Evolutionary conservation across 2,113 vertebrate genomes (phyloP).

Genomic region (Amphiprion ocellaris): DNA sequence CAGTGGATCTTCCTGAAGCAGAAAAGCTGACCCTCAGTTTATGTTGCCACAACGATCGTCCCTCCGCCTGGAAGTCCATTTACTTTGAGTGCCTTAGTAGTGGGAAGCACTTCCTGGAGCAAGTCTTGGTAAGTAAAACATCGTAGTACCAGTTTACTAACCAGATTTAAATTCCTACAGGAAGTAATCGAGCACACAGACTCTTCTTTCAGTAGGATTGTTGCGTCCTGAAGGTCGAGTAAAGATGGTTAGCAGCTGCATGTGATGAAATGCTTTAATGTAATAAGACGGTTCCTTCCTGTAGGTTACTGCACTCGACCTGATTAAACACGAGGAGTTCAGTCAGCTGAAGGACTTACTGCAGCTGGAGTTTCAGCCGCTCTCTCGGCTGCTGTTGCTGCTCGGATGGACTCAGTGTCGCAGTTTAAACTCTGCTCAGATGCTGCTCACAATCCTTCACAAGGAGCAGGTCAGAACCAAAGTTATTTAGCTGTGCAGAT

Average conservation of each 20-base stretch:
- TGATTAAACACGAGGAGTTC: slow-evolving; percentile 93
- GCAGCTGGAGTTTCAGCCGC: slow-evolving; percentile 89
- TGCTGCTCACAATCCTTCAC: slow-evolving; percentile 89
- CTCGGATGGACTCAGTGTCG: slow-evolving; percentile 95
- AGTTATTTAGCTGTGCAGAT: no score
- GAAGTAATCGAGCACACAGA: background rate
- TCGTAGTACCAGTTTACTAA: background rate
- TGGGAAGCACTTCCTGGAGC: slow-evolving; percentile 95
- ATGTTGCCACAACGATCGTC: slow-evolving; percentile 86
- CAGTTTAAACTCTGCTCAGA: slow-evolving; percentile 89
- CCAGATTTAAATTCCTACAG: background rate
- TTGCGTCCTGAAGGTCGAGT: background rate
- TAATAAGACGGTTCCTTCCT: slow-evolving; percentile 16
- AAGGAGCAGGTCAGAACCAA: slow-evolving; percentile 85
- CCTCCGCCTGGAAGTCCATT: slow-evolving; percentile 89
- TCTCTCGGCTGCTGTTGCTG: slow-evolving; percentile 91
- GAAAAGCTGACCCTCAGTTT: slow-evolving; percentile 87
- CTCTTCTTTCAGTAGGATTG: background rate
- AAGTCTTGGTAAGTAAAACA: slow-evolving; percentile 88
- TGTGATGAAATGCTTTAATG: slow-evolving; percentile 28
- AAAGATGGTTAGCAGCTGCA: slow-evolving; percentile 1
- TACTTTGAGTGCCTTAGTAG: slow-evolving; percentile 95
- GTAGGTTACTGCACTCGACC: slow-evolving; percentile 92
- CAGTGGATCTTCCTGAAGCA: slow-evolving; percentile 83
- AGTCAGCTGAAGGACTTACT: slow-evolving; percentile 85